Evolutionary conservation across 2,113 vertebrate species (phyloP).

Genomic region (Periophthalmodon schlosseri): DNA sequence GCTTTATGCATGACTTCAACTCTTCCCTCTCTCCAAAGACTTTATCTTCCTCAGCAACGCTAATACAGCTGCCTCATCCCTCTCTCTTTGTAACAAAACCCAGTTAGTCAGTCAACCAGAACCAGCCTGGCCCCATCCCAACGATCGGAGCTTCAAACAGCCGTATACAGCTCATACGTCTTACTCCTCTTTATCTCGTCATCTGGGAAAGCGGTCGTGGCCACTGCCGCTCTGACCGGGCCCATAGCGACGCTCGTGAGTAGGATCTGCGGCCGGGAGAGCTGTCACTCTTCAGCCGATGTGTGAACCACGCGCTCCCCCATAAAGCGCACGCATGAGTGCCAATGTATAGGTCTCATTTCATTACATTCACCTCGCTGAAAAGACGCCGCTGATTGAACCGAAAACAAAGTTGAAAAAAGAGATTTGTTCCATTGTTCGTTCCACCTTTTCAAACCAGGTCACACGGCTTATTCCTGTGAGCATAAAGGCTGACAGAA

Average conservation of each 20-base stretch:
- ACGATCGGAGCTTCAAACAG: constrained; percentile 45
- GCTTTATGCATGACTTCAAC: constrained; percentile 29
- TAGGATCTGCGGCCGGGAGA: constrained; percentile 55
- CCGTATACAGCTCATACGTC: constrained; percentile 7
- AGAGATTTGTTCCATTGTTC: too few relatives aligned
- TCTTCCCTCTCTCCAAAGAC: neutral
- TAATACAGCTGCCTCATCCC: constrained; percentile 47
- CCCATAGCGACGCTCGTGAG: constrained; percentile 54
- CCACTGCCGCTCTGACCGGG: constrained; percentile 20
- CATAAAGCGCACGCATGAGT: constrained; percentile 67
- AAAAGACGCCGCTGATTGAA: constrained; percentile 48
- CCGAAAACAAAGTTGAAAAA: constrained; percentile 52
- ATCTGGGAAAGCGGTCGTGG: constrained; percentile 53
- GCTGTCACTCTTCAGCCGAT: constrained; percentile 54
- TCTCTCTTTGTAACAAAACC: constrained; percentile 47
- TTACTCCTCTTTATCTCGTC: constrained; percentile 54
- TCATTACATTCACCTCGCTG: constrained; percentile 65
- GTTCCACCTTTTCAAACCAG: neutral
- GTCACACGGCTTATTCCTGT: neutral
- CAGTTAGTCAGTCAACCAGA: constrained; percentile 58
- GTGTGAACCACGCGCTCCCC: constrained; percentile 59
- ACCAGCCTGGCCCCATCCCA: constrained; percentile 14
- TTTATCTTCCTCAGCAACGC: constrained; percentile 41
- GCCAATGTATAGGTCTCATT: constrained; percentile 68
- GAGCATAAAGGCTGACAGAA: neutral